A percentile compares a stretch with the other conserved stretches of the same genome.
These are phyloP conservation scores for Cheilosia vernalis DNA, from an alignment of 2,888 invertebrate genomes.

Conservation along the genomic window DNA sequence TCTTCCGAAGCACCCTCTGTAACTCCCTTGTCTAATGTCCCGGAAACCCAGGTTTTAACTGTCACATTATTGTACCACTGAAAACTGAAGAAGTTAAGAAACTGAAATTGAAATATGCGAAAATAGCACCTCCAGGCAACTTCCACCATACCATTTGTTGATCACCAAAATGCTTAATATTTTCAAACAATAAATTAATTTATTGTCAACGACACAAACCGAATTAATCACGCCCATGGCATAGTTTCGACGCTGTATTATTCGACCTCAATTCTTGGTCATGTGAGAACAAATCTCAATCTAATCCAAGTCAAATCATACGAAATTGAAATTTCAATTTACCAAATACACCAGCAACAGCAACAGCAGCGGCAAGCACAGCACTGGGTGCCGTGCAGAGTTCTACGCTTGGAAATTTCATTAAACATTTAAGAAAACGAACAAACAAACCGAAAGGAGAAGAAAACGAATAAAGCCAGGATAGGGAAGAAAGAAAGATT, in stretches of 20 bases:
- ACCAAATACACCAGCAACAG: conserved; percentile 23
- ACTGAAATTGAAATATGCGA: too few species aligned
- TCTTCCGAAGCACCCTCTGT: too few species aligned
- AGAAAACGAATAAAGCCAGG: conserved; percentile 11
- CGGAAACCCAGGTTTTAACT: too few species aligned
- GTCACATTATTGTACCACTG: too few species aligned
- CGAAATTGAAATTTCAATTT: conserved; percentile 71
- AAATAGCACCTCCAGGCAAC: too few species aligned
- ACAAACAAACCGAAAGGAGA: conserved; percentile 58
- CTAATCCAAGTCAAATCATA: conserved; percentile 70
- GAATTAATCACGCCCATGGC: conserved; percentile 25
- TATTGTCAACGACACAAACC: neutral
- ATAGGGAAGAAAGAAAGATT: conserved; percentile 11
- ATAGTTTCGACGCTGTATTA: neutral
- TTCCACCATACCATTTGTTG: neutral
- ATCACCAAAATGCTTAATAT: neutral
- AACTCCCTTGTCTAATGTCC: too few species aligned
- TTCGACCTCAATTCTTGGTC: conserved; percentile 34
- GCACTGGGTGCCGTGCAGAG: neutral
- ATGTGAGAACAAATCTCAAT: conserved; percentile 70
- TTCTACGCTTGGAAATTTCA: conserved; percentile 54
- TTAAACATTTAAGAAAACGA: conserved; percentile 63
- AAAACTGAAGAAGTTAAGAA: too few species aligned
- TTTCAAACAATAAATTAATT: neutral
- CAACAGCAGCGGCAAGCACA: neutral